Conservation (phyloP, 2,797 vertebrate genomes). For the Caiman crocodilus region DNA sequence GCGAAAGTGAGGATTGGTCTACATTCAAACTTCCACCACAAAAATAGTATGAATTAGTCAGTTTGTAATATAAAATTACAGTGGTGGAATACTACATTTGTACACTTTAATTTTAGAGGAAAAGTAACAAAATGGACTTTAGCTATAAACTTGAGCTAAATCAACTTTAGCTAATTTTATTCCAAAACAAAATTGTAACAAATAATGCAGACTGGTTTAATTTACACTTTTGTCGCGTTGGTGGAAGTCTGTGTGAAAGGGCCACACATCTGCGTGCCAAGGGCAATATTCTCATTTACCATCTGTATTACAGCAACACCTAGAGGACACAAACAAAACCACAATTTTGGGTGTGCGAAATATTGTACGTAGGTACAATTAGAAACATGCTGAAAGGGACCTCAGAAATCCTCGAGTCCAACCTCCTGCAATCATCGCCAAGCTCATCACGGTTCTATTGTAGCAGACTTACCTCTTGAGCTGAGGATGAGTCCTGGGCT, state of each 20-base stretch:
- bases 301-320: background rate
- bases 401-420: too few species aligned
- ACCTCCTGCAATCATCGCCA: too few species aligned
- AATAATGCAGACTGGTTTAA: background rate
- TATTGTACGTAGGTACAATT: fast-evolving
- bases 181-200: background rate
- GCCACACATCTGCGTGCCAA: background rate
- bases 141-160: background rate
- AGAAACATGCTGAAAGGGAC: background rate
- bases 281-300: background rate
- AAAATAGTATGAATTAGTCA: background rate
- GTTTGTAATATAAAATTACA: background rate
- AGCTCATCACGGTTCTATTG: too few species aligned
- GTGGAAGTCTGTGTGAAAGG: background rate
- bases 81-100: background rate
- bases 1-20: background rate
- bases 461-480: too few species aligned
- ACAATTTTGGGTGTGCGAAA: background rate
- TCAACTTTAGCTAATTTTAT: background rate
- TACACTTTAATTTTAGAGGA: background rate
- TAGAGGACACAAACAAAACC: background rate
- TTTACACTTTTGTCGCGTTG: background rate
- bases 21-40: background rate
- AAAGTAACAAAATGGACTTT: background rate
- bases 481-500: too few species aligned